A percentile compares a stretch with the other conserved stretches of the same genome.
phyloP scores from a whole-genome alignment of 2,113 vertebrate genomes.

The Crotophaga sulcirostris region DNA sequence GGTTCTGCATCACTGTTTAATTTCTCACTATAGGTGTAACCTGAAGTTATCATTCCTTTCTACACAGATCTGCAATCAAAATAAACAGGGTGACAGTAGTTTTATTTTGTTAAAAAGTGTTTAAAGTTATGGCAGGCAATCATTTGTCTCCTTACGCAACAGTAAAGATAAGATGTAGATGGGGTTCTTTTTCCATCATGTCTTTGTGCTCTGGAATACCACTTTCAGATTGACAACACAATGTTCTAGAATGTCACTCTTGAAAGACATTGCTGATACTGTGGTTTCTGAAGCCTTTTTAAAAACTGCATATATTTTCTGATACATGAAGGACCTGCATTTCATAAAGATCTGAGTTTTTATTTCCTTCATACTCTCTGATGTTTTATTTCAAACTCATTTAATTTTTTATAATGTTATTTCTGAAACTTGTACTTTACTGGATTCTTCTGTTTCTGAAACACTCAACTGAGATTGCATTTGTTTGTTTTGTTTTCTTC shows the following conservation, averaged over 20 bases:
- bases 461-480: not conserved
- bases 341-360: not conserved
- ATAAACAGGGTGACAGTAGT: not conserved
- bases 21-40: not conserved
- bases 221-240: not conserved
- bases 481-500: not conserved
- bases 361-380: not conserved
- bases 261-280: not conserved
- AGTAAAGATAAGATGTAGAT: not conserved
- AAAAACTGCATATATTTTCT: not conserved
- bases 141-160: not conserved
- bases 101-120: not conserved
- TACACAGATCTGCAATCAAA: not conserved
- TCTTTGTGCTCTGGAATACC: not conserved
- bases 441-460: not conserved
- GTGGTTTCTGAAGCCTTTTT: not conserved
- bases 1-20: not conserved
- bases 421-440: not conserved
- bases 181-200: fast-evolving
- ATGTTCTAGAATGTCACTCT: not conserved
- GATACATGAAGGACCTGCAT: not conserved
- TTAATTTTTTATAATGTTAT: not conserved
- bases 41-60: not conserved
- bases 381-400: not conserved
- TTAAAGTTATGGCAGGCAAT: not conserved